Evolutionary conservation across 53 echinoderm and acorn worm species (phyloP).

Genomic region (Echinarachnius parma): DNA sequence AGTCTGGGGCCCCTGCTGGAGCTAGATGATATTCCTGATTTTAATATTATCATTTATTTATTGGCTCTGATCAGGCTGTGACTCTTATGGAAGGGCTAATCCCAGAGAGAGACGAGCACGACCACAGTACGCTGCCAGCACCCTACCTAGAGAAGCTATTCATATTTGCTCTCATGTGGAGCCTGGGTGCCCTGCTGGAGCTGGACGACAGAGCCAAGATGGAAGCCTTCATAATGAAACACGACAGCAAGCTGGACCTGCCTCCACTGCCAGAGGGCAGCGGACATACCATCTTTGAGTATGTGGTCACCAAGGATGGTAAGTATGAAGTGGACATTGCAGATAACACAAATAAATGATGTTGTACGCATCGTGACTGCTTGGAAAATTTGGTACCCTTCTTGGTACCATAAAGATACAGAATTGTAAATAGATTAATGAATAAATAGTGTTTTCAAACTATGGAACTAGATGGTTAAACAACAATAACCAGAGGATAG

Average conservation of each 20-base stretch:
- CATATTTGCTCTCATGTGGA: slow-evolving; percentile 99
- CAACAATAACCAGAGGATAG: too few relatives aligned
- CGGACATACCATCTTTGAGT: slow-evolving; percentile 95
- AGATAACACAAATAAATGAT: too few relatives aligned
- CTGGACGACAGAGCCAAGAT: slow-evolving; percentile 90
- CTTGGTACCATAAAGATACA: too few relatives aligned
- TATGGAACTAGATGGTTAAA: too few relatives aligned
- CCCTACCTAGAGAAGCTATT: slow-evolving; percentile 89
- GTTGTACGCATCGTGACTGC: too few relatives aligned
- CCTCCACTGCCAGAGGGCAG: slow-evolving; percentile 75
- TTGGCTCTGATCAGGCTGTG: slow-evolving; percentile 68
- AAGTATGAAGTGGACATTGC: too few relatives aligned
- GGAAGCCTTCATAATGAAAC: slow-evolving; percentile 87
- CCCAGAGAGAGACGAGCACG: slow-evolving; percentile 89
- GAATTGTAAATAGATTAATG: too few relatives aligned
- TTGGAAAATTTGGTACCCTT: too few relatives aligned
- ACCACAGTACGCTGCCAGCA: slow-evolving; percentile 75
- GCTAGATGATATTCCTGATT: too few relatives aligned
- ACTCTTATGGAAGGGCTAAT: slow-evolving; percentile 85
- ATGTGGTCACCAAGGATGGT: slow-evolving; percentile 85
- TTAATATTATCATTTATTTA: too few relatives aligned
- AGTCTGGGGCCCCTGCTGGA: too few relatives aligned
- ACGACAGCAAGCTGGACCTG: slow-evolving; percentile 76
- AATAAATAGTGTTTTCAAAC: too few relatives aligned
- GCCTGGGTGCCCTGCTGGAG: slow-evolving; percentile 92